Evolutionary conservation across 2,113 vertebrate genomes (phyloP).

Genomic region (Clupea harengus): DNA sequence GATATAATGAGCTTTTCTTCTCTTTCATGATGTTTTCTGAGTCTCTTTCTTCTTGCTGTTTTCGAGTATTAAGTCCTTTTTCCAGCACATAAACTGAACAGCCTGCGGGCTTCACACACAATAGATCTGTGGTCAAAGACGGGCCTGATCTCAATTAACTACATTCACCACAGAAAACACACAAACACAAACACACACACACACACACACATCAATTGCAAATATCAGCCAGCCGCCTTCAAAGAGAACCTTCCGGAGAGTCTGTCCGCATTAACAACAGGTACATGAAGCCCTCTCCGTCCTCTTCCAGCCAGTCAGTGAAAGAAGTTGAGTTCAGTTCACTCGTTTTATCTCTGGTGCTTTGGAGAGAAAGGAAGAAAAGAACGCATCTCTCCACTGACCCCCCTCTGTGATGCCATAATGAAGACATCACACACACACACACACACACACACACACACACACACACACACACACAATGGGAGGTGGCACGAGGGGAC

Average conservation of each 20-base stretch:
- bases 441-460: neutral
- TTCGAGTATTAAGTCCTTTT: neutral
- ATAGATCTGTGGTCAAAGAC: conserved; percentile 35
- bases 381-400: no score
- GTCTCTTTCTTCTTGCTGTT: conserved; percentile 18
- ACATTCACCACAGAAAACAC: conserved; percentile 2
- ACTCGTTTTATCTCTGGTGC: no score
- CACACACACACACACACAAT: neutral
- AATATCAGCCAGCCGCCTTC: no score
- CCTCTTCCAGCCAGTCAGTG: no score
- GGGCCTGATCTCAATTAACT: conserved; percentile 47
- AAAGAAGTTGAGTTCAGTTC: no score
- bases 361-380: no score
- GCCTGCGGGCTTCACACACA: conserved; percentile 32
- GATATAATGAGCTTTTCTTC: conserved; percentile 33
- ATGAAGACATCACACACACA: neutral
- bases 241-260: no score
- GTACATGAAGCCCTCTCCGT: no score
- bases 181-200: neutral
- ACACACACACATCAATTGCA: neutral
- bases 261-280: no score
- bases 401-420: no score
- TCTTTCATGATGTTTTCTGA: conserved; percentile 1
- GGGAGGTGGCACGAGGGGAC: no score
- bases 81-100: conserved; percentile 22